Evolutionary conservation across 2,113 vertebrate genomes (phyloP).

Genomic region (Misgurnus anguillicaudatus): DNA sequence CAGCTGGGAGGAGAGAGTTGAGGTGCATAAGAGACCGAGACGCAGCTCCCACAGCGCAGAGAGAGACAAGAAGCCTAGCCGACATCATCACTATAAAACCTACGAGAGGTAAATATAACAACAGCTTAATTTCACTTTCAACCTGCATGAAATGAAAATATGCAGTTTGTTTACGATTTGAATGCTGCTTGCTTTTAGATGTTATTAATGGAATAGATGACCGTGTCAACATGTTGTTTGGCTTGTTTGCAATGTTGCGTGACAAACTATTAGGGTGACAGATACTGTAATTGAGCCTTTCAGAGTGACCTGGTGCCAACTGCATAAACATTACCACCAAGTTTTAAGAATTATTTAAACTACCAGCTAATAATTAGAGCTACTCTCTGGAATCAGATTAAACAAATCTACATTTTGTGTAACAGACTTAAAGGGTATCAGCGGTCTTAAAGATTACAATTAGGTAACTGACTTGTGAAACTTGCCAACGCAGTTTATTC

Average conservation of each 20-base stretch:
- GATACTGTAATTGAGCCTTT: background rate
- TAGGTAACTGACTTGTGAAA: no score
- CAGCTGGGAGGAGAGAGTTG: conserved; percentile 75
- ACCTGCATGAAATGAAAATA: background rate
- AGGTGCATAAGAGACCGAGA: conserved; percentile 72
- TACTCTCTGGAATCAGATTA: no score
- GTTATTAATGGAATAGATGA: background rate
- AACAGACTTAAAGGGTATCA: no score
- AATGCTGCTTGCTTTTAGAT: background rate
- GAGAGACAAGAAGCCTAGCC: conserved; percentile 72
- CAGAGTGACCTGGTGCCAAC: no score
- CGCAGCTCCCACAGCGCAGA: conserved; percentile 74
- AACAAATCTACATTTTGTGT: no score
- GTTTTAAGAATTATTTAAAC: no score
- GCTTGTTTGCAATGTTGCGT: background rate
- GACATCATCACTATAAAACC: conserved; percentile 63
- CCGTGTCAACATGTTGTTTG: background rate
- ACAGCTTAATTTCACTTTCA: background rate
- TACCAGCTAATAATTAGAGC: no score
- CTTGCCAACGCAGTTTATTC: no score
- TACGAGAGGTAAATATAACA: conserved; percentile 77
- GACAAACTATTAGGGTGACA: conserved; percentile 7
- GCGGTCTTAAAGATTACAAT: no score
- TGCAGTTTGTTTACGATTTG: background rate
- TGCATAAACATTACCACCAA: no score